Evolutionary conservation across 1,140 invertebrate species (phyloP), one percentile per base, ranked within the genome.

Genomic region (Drosophila gunungcola): DNA sequence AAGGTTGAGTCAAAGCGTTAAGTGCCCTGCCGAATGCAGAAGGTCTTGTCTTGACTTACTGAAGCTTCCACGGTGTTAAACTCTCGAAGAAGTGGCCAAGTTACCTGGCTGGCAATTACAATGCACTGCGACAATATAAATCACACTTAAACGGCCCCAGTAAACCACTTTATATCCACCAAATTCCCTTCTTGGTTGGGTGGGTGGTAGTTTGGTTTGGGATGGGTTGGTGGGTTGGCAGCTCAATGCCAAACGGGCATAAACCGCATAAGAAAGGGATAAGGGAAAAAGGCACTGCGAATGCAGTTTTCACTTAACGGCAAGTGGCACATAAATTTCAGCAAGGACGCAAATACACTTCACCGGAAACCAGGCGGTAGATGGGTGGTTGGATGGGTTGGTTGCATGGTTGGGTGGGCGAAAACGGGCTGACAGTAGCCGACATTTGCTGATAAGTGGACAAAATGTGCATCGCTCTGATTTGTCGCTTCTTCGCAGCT

Each of bases 251-350:
- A 73, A 62, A 29, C 48, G 36, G 46, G 53, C 49, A 51, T 68
- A 53, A 63, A 49, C 48, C 49, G 69, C 80, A 65, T 39, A 45
- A 54, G 75, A 52, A 67, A 78, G 46, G 46, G 29, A 45, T 57
- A 49, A 54, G 34, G 36, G 39, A 46, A 39, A 58, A 60, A 60
- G 53, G 39, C 45, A 52, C 58, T 67, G 45, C 57, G 36, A 78
- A 68, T 65, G 84, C 84, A 79, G 83, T 83, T 88, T 84, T 86
- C 79, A 88, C 82, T 86, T 86, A 78, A 68, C 60, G 69, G 60
- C 79, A 82, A 86, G 82, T 88, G 83, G 74, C 69, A 88, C 83
- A 86, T 88, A 86, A 88, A 88, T 86, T 88, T 72, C 63, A 76
- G 65, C 82, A 86, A 86, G 82, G 82, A 86, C 82, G 58, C 64